A percentile compares a stretch with the other conserved stretches of the same genome.
These are phyloP conservation scores for Aphelenchoides fujianensis DNA, from an alignment of 1,140 invertebrate species.

Conservation along the genomic window DNA sequence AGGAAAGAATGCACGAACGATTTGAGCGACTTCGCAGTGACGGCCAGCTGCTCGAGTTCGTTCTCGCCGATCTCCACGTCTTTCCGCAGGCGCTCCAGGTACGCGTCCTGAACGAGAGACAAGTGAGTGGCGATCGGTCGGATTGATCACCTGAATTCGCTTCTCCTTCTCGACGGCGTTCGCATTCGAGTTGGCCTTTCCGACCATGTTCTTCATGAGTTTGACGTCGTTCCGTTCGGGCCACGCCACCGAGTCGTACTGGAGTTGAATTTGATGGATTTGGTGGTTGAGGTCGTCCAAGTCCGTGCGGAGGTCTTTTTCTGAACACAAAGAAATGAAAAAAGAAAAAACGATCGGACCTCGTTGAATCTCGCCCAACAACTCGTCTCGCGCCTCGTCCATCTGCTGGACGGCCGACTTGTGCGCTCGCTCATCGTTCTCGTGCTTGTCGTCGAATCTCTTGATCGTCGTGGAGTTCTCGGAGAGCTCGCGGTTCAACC, in stretches of 20 bases:
- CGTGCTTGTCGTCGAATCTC: neutral
- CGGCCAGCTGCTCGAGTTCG: conserved; percentile 22
- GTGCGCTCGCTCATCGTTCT: neutral
- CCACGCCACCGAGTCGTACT: conserved; percentile 15
- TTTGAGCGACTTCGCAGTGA: conserved; percentile 1
- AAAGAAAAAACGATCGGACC: neutral
- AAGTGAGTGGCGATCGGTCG: neutral
- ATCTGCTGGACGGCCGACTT: neutral
- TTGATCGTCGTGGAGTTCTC: neutral
- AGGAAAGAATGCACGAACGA: too few relatives aligned
- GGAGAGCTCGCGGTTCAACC: neutral
- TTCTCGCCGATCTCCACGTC: conserved; percentile 26
- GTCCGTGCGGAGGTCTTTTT: conserved; percentile 8
- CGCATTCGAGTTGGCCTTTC: neutral
- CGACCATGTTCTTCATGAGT: conserved; percentile 11
- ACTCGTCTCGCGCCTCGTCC: conserved; percentile 7
- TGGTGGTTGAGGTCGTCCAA: conserved; percentile 12
- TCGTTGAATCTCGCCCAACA: conserved; percentile 9
- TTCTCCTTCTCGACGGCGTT: conserved; percentile 15
- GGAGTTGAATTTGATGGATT: conserved; percentile 7
- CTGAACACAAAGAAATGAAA: neutral
- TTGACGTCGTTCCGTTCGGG: conserved; percentile 15
- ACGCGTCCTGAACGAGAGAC: conserved; percentile 19
- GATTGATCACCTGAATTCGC: conserved; percentile 4
- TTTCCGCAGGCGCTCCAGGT: conserved; percentile 20